phyloP scores from a whole-genome alignment of 2,797 vertebrate genomes.

The Pangasius larnaudii region DNA sequence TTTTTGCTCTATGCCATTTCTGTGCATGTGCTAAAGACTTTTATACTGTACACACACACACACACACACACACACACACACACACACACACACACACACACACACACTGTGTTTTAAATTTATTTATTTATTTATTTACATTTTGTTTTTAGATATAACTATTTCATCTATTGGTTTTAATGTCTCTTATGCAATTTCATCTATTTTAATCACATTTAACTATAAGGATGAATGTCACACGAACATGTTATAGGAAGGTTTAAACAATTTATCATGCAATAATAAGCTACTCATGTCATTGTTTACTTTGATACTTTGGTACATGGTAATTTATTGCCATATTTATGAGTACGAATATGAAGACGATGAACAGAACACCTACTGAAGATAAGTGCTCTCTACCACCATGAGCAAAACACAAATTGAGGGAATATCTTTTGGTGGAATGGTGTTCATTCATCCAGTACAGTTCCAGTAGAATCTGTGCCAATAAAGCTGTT shows the following conservation, averaged over 20 bases:
- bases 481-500: background rate
- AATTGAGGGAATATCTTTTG: background rate
- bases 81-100: too few species aligned
- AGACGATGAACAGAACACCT: background rate
- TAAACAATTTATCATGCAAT: background rate
- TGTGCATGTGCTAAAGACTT: too few species aligned
- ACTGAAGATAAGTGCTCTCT: background rate
- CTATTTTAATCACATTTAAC: background rate
- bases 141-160: too few species aligned
- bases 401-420: background rate
- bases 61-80: too few species aligned
- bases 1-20: too few species aligned
- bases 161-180: background rate
- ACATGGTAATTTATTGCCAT: background rate
- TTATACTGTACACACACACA: too few species aligned
- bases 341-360: background rate
- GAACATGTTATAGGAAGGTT: background rate
- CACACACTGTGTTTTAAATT: too few species aligned
- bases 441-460: background rate
- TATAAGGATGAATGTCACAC: background rate
- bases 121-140: too few species aligned
- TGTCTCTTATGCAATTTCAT: background rate
- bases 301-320: background rate
- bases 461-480: background rate
- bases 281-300: background rate